These are phyloP conservation scores for Microctonus brassicae DNA, from an alignment of 2,888 invertebrate genomes.

Conservation along the genomic window DNA sequence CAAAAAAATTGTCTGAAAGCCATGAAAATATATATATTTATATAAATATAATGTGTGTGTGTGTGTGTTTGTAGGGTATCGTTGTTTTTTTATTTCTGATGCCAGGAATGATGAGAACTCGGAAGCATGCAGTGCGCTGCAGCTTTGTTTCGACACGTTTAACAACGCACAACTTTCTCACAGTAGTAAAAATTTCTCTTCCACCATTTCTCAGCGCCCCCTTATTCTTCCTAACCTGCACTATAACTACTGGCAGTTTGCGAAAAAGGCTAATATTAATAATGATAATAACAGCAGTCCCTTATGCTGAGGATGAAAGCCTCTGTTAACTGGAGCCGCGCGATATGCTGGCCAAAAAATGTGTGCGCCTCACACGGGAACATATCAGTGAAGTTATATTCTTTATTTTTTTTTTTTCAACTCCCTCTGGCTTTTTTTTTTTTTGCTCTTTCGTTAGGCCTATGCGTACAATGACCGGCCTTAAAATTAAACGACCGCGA, in stretches of 20 bases:
- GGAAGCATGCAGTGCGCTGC: slow-evolving; percentile 16
- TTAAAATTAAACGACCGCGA: slow-evolving; percentile 7
- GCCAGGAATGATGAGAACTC: slow-evolving; percentile 9
- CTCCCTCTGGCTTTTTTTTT: neutral
- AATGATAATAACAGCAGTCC: slow-evolving; percentile 53
- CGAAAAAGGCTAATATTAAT: slow-evolving; percentile 59
- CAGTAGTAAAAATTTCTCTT: slow-evolving; percentile 55
- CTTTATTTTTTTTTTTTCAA: neutral
- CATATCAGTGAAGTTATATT: neutral
- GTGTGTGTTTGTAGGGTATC: neutral
- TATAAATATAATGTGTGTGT: neutral
- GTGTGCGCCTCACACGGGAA: neutral
- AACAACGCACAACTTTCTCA: slow-evolving; percentile 56
- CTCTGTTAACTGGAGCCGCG: slow-evolving; percentile 52
- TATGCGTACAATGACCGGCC: slow-evolving; percentile 44
- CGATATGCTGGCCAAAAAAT: neutral
- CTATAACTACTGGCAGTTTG: slow-evolving; percentile 55
- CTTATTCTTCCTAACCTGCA: neutral
- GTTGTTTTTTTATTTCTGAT: slow-evolving; percentile 5
- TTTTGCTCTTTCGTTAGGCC: slow-evolving; percentile 26
- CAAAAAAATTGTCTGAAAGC: neutral
- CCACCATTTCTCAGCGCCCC: slow-evolving; percentile 21
- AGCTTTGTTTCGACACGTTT: neutral
- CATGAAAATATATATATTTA: neutral
- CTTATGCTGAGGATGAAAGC: slow-evolving; percentile 49